Percentiles rank a stretch among this genome's conserved stretches.
Conservation (phyloP, 2,888 invertebrate genomes). For the Drosophila gaucha region DNA sequence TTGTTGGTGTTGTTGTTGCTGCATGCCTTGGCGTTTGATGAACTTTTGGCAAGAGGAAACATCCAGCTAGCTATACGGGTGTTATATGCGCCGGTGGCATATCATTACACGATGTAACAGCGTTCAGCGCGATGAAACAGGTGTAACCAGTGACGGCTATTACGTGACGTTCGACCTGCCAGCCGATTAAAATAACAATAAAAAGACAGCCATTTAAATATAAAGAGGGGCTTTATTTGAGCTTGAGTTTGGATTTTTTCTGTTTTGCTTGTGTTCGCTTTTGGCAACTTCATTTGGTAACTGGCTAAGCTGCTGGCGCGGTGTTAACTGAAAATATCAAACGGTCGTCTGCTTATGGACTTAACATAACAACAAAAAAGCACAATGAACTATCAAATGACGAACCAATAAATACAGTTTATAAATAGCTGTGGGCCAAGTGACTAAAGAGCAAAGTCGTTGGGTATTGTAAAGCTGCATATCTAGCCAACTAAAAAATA, state of each 20-base stretch:
- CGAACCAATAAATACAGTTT: slow-evolving; percentile 66
- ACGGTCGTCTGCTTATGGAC: slow-evolving; percentile 54
- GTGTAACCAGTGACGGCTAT: slow-evolving; percentile 73
- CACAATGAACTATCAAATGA: slow-evolving; percentile 38
- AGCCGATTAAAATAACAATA: slow-evolving; percentile 71
- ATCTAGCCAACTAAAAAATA: slow-evolving; percentile 6
- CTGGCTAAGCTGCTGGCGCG: slow-evolving; percentile 15
- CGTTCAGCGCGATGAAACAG: slow-evolving; percentile 55
- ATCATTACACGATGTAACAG: slow-evolving; percentile 66
- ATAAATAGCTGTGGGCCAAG: slow-evolving; percentile 47
- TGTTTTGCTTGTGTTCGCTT: slow-evolving; percentile 30
- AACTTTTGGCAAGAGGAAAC: slow-evolving; percentile 61
- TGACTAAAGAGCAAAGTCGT: slow-evolving; percentile 54
- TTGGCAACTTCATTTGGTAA: slow-evolving; percentile 45
- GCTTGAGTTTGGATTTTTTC: slow-evolving; percentile 12
- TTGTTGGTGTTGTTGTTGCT: slow-evolving; percentile 26
- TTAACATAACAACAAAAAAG: slow-evolving; percentile 60
- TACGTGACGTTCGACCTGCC: slow-evolving; percentile 68
- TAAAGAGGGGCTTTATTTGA: slow-evolving; percentile 36
- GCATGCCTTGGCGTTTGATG: slow-evolving; percentile 69
- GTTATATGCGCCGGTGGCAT: slow-evolving; percentile 58
- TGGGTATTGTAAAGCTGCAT: slow-evolving; percentile 8
- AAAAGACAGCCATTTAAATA: slow-evolving; percentile 38
- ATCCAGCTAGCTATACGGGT: slow-evolving; percentile 21
- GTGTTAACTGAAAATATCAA: slow-evolving; percentile 67